phyloP scores from a whole-genome alignment of 2,888 invertebrate species.

The Trissolcus brochymenae region DNA sequence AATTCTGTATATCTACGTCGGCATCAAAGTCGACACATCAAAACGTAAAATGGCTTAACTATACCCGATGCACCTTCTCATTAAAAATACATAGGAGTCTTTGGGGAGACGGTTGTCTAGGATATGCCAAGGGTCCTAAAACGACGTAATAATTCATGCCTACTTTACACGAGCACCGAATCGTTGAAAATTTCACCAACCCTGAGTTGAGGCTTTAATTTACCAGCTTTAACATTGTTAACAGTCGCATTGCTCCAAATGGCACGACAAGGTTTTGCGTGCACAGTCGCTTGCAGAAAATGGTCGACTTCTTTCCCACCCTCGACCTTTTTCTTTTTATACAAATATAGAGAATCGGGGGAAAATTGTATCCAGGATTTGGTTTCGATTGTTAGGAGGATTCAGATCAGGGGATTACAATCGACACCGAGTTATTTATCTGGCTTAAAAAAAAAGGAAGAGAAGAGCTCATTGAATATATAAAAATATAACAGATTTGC shows the following conservation, averaged over 20 bases:
- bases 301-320: too few relatives aligned
- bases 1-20: constrained; percentile 31
- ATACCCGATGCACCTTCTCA: constrained; percentile 47
- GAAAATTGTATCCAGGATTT: too few relatives aligned
- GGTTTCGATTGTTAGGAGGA: too few relatives aligned
- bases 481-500: constrained; percentile 43
- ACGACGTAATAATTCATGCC: constrained; percentile 35
- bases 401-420: constrained; percentile 4
- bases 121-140: constrained; percentile 38
- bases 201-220: constrained; percentile 9
- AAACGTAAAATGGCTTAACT: constrained; percentile 46
- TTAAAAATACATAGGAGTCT: constrained; percentile 51
- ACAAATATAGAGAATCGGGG: too few relatives aligned
- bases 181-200: constrained; percentile 16
- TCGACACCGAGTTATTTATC: constrained; percentile 32
- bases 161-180: constrained; percentile 20
- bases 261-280: neutral
- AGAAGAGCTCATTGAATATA: constrained; percentile 41
- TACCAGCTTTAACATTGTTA: constrained; percentile 4
- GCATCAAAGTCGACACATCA: constrained; percentile 49
- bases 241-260: neutral
- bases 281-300: too few relatives aligned
- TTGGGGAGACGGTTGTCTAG: constrained; percentile 44
- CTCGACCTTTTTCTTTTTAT: too few relatives aligned
- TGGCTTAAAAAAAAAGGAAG: constrained; percentile 22